Evolutionary conservation across 2,113 vertebrate genomes (phyloP), one percentile per base, ranked within the genome.

Genomic region (human (Homo sapiens)): DNA sequence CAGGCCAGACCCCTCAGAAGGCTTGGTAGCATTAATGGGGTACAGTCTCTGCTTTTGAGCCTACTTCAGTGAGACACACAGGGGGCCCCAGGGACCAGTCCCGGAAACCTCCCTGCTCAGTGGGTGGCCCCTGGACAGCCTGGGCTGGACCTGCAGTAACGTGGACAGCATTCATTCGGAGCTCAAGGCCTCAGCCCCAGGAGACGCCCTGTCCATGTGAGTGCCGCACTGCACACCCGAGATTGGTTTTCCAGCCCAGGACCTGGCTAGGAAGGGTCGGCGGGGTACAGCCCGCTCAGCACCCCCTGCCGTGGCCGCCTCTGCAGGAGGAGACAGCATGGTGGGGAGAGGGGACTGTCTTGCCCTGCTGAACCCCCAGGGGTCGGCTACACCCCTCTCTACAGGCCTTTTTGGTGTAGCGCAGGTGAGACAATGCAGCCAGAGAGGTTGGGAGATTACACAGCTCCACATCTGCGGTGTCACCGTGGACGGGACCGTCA

Each of bases 21-120:
- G 61, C 27, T 45, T 6, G 1, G 25, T 5, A 18, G 85, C 45
- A 18, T 27, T 17, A 18, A 22, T 12, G 16, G 32, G 35, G 55
- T 13, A 25, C n/a, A n/a, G 80, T 6, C n/a, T n/a, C 40, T 35
- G 2, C 43, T n/a, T 59, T 4, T 0, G 23, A 32, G 57, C 17
- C 43, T 25, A 5, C 23, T 7, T 1, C 2, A 35, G 64, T 1
- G n/a, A 8, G 14, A 52, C 32, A 30, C 6, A 8, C 27, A 4
- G 86, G 52, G 48, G 23, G 2, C 30, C 48, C 5, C 0, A 3
- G 45, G 75, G 16, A 7, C 11, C 85, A n/a, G 50, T 6, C 3
- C 57, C 1, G 3, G 79, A 76, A 27, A 7, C 40, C 18, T 70
- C 32, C 57, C 38, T 14, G 38, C 78, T 30, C 64, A 5, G 17